These are phyloP conservation scores for Gymnobelideus leadbeateri DNA, from an alignment of 2,113 vertebrate genomes.

Conservation along the genomic window DNA sequence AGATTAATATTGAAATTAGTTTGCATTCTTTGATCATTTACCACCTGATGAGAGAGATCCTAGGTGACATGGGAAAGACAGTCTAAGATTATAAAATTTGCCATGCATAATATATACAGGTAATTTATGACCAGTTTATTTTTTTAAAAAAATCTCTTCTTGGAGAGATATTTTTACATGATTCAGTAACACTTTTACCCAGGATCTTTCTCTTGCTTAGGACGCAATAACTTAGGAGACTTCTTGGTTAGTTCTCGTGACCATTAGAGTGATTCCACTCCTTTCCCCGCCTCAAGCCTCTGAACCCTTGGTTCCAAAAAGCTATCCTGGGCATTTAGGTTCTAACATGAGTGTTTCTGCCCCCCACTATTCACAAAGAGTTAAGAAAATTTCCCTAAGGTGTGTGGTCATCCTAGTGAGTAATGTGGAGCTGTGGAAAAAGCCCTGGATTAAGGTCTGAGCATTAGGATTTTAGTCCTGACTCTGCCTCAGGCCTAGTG, in stretches of 20 bases:
- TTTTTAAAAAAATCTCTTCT: not conserved
- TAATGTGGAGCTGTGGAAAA: not conserved
- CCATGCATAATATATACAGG: not conserved
- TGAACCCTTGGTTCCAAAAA: not conserved
- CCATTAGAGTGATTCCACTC: not conserved
- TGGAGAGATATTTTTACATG: not conserved
- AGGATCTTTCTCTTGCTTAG: not conserved
- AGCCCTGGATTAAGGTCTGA: not conserved
- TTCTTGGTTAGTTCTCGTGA: not conserved
- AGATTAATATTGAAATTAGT: slow-evolving; percentile 21
- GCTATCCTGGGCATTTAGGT: not conserved
- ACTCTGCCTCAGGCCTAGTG: not conserved
- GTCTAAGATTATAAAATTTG: not conserved
- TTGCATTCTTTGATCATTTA: slow-evolving; percentile 6
- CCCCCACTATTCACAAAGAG: not conserved
- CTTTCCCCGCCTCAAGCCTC: not conserved
- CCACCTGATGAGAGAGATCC: not conserved
- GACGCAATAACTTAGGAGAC: not conserved
- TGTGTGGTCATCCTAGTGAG: not conserved
- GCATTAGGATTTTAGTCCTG: not conserved
- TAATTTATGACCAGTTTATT: not conserved
- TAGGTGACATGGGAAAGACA: not conserved
- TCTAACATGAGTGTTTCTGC: not conserved
- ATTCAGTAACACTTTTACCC: not conserved
- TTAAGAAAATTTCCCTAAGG: not conserved